Conservation (phyloP, 2,113 vertebrate species). For the Dicerorhinus sumatrensis region DNA sequence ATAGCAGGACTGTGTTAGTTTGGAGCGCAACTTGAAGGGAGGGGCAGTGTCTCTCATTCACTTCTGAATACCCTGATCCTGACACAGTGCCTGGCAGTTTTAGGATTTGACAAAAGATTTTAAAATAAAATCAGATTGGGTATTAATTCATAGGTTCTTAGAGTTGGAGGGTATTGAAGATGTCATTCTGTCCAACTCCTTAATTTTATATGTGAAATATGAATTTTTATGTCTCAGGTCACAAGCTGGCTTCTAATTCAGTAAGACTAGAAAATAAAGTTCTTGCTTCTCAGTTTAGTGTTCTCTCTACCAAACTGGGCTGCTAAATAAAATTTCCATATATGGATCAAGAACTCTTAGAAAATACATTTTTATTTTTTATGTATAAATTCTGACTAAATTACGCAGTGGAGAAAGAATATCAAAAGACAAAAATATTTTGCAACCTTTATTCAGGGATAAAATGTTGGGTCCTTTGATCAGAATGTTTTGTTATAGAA, state of each 20-base stretch:
- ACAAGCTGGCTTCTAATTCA: not conserved
- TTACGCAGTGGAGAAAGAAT: not conserved
- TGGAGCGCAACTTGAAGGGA: not conserved
- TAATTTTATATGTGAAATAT: not conserved
- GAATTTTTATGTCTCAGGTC: not conserved
- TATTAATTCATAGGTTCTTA: not conserved
- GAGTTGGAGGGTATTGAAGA: not conserved
- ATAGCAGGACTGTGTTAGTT: not conserved
- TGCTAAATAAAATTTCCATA: not conserved
- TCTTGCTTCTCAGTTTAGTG: not conserved
- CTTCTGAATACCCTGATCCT: not conserved
- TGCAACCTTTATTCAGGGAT: not conserved
- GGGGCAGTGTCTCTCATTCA: not conserved
- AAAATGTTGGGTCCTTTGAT: slow-evolving; percentile 9
- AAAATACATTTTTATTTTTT: slow-evolving; percentile 10
- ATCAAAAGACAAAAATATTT: not conserved
- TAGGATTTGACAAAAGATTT: not conserved
- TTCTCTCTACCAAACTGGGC: not conserved
- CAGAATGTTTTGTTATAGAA: not conserved
- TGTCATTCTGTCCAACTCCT: not conserved
- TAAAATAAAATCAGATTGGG: not conserved
- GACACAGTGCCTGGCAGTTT: not conserved
- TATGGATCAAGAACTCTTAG: not conserved
- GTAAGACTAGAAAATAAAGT: not conserved
- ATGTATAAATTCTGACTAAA: not conserved